These are phyloP conservation scores for Gymnoscopelus microlampas DNA, from an alignment of 2,797 vertebrate genomes.

Conservation along the genomic window DNA sequence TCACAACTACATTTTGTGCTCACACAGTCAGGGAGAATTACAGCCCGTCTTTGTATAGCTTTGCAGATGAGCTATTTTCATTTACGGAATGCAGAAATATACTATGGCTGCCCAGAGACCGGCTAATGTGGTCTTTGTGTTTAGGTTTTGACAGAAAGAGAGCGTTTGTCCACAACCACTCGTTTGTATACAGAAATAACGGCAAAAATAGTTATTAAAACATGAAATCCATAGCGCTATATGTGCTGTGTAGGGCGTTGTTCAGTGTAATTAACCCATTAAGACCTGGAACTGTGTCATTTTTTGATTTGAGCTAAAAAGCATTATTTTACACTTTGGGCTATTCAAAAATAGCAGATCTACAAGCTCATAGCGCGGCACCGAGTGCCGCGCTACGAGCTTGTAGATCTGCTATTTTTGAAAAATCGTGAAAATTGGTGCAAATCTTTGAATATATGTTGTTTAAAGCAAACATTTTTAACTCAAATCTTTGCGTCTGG, in stretches of 20 bases:
- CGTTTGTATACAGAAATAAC: constrained; percentile 3
- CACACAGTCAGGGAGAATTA: constrained; percentile 2
- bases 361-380: no score
- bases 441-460: no score
- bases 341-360: no score
- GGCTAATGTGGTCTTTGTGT: constrained; percentile 17
- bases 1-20: not conserved
- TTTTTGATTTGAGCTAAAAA: no score
- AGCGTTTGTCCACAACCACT: constrained; percentile 3
- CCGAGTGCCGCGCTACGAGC: no score
- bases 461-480: no score
- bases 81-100: constrained; percentile 22
- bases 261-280: not conserved
- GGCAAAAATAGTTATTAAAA: constrained; percentile 8
- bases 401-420: no score
- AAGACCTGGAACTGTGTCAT: no score
- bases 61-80: constrained; percentile 21
- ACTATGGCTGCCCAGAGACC: not conserved
- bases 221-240: not conserved
- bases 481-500: no score
- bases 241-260: not conserved
- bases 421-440: no score
- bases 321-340: no score
- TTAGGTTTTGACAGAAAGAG: constrained; percentile 15
- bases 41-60: constrained; percentile 2